phyloP scores from a whole-genome alignment of 2,888 invertebrate genomes.

The Hypomecis atomaria region DNA sequence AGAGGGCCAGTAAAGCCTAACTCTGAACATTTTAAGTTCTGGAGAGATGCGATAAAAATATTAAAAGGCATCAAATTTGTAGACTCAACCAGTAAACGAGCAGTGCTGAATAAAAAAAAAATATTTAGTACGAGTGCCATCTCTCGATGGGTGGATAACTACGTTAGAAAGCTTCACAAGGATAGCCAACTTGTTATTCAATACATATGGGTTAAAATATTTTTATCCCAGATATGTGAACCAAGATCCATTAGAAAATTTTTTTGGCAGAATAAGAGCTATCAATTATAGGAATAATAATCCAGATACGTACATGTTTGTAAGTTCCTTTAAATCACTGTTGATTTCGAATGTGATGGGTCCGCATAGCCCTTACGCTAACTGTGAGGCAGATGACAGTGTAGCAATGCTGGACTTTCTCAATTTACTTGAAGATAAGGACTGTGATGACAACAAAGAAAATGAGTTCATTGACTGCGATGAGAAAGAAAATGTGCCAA shows the following conservation, averaged over 20 bases:
- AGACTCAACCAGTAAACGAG: neutral
- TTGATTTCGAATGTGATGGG: neutral
- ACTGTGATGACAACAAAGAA: slow-evolving; percentile 1
- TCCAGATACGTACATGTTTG: neutral
- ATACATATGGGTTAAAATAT: neutral
- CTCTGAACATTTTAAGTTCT: neutral
- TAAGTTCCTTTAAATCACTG: neutral
- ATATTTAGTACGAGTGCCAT: neutral
- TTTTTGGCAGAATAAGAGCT: neutral
- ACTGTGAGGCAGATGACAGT: slow-evolving; percentile 2
- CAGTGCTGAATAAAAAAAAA: neutral
- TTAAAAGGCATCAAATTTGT: neutral
- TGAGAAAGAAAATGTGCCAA: neutral
- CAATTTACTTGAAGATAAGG: no score
- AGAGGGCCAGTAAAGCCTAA: neutral
- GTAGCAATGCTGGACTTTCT: neutral
- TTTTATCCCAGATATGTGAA: slow-evolving; percentile 8
- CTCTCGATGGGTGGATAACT: slow-evolving; percentile 1
- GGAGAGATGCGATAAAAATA: neutral
- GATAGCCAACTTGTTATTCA: neutral
- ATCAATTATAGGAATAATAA: neutral
- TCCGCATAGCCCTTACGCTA: neutral
- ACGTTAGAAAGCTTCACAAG: slow-evolving; percentile 2
- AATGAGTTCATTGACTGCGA: neutral
- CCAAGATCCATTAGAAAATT: slow-evolving; percentile 1